Conservation (phyloP, 2,113 vertebrate genomes). For the Opisthocomus hoazin region DNA sequence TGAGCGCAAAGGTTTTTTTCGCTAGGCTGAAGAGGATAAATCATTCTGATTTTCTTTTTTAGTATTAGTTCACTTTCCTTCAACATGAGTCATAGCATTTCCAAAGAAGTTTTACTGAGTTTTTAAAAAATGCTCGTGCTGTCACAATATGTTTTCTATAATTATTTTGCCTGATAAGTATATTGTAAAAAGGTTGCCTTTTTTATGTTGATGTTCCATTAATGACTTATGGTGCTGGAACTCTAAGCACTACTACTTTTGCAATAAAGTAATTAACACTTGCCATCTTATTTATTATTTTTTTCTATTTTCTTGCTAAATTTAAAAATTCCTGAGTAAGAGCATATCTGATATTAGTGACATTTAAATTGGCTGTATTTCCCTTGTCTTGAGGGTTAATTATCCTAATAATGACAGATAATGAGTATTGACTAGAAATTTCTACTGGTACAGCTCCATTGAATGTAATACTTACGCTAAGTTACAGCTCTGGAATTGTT, state of each 20-base stretch:
- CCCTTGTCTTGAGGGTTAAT: background rate
- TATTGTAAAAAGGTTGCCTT: background rate
- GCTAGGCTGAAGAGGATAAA: background rate
- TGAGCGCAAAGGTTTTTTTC: background rate
- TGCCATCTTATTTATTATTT: background rate
- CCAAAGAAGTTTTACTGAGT: background rate
- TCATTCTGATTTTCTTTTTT: background rate
- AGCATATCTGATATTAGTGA: background rate
- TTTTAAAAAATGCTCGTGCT: background rate
- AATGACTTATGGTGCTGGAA: background rate
- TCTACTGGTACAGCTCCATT: background rate
- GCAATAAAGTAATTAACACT: background rate
- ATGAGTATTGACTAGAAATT: background rate
- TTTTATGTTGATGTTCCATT: background rate
- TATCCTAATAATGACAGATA: background rate
- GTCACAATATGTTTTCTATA: background rate
- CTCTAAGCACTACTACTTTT: background rate
- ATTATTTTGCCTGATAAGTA: background rate
- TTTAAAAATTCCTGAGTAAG: background rate
- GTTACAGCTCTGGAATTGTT: background rate
- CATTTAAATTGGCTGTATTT: background rate
- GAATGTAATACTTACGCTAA: background rate
- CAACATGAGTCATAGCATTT: background rate
- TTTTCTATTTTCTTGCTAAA: background rate
- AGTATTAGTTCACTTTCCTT: background rate